These are phyloP conservation scores for Nothobranchius furzeri DNA, from an alignment of 2,113 vertebrate genomes.

Conservation along the genomic window DNA sequence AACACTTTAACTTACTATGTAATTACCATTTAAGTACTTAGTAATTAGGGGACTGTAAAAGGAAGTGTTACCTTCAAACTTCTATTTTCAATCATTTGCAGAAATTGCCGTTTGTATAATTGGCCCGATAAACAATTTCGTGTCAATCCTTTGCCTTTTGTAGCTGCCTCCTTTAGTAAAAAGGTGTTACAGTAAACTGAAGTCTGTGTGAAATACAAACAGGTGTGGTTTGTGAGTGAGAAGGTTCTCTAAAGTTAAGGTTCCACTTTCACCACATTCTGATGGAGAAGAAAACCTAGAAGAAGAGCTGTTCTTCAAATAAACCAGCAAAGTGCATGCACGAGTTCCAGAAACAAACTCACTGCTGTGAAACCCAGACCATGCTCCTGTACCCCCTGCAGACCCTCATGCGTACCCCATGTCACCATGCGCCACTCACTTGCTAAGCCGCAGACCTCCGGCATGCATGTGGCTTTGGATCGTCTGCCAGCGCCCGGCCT, in stretches of 20 bases:
- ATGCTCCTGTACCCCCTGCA: slow-evolving; percentile 63
- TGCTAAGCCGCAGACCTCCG: slow-evolving; percentile 95
- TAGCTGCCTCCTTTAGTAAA: slow-evolving; percentile 9
- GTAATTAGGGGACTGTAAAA: no score
- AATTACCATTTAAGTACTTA: no score
- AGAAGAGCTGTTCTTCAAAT: background rate
- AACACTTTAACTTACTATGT: no score
- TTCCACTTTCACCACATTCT: slow-evolving; percentile 17
- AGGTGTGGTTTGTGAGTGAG: no score
- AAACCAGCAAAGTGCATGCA: slow-evolving; percentile 44
- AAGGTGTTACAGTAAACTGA: slow-evolving; percentile 12
- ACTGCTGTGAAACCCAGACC: slow-evolving; percentile 49
- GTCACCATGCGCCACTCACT: slow-evolving; percentile 87
- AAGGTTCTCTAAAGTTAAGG: no score
- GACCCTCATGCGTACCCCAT: slow-evolving; percentile 65
- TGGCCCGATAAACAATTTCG: background rate
- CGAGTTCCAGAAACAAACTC: slow-evolving; percentile 32
- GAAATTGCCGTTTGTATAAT: background rate
- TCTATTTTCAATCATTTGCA: background rate
- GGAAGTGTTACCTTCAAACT: no score
- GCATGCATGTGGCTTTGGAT: slow-evolving; percentile 98
- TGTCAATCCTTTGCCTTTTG: no score
- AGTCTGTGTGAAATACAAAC: no score
- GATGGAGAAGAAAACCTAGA: background rate
- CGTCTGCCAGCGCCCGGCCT: slow-evolving; percentile 92